These are phyloP conservation scores for Xestia c-nigrum DNA, from an alignment of 2,888 invertebrate species.

Conservation along the genomic window DNA sequence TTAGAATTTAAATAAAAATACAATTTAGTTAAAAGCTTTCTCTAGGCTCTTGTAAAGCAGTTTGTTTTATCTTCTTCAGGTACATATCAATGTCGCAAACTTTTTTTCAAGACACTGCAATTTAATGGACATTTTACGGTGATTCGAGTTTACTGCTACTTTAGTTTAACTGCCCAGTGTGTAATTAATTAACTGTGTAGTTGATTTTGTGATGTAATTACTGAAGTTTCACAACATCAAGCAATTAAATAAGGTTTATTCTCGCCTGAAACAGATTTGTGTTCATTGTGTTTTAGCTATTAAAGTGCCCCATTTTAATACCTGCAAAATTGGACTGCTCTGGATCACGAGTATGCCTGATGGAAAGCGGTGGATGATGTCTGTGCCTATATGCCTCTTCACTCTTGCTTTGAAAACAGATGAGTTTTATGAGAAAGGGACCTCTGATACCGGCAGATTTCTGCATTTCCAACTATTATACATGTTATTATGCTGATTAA, in stretches of 20 bases:
- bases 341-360: too few species aligned
- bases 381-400: too few species aligned
- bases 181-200: background rate
- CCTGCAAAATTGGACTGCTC: too few species aligned
- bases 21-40: conserved; percentile 67
- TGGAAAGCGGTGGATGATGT: too few species aligned
- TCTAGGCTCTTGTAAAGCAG: conserved; percentile 41
- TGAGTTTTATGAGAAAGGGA: too few species aligned
- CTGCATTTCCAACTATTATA: too few species aligned
- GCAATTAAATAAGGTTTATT: too few species aligned
- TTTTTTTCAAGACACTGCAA: conserved; percentile 23
- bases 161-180: background rate
- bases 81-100: conserved; percentile 45
- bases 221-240: background rate
- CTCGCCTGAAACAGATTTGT: too few species aligned
- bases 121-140: conserved; percentile 16
- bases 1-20: conserved; percentile 70
- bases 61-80: conserved; percentile 54
- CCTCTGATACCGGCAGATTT: too few species aligned
- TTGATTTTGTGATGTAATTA: conserved; percentile 14
- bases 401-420: too few species aligned
- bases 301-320: background rate
- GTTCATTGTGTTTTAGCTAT: background rate
- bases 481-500: background rate
- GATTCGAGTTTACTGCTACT: conserved; percentile 22